These are phyloP conservation scores for Scalopus aquaticus DNA, from an alignment of 2,113 vertebrate species.

Conservation along the genomic window DNA sequence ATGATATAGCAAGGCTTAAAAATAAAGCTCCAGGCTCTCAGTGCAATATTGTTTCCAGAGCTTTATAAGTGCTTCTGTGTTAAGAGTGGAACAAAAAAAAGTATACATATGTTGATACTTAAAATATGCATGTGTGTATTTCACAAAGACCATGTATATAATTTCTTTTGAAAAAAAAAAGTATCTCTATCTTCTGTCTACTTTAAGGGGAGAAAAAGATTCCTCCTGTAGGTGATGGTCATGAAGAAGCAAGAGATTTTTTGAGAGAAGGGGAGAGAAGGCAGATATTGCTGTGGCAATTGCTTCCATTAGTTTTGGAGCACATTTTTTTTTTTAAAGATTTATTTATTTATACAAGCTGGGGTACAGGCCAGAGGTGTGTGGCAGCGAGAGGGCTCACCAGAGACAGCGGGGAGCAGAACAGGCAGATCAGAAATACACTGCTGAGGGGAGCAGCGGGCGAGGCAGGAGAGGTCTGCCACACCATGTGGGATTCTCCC, in stretches of 20 bases:
- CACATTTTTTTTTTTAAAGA: too few species aligned
- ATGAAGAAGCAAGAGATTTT: not conserved
- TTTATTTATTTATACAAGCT: too few species aligned
- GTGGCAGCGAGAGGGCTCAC: too few species aligned
- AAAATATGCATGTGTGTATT: not conserved
- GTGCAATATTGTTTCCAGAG: not conserved
- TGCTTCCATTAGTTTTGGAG: not conserved
- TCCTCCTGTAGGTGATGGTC: fast-evolving
- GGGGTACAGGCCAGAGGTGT: too few species aligned
- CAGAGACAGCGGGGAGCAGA: too few species aligned
- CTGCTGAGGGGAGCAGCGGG: too few species aligned
- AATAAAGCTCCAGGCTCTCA: not conserved
- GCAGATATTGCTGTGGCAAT: not conserved
- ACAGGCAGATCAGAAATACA: too few species aligned
- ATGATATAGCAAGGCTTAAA: not conserved
- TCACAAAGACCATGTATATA: not conserved
- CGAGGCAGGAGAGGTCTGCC: too few species aligned
- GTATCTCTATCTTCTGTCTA: not conserved
- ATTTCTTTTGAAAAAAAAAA: not conserved
- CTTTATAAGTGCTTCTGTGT: not conserved
- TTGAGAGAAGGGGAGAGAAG: not conserved
- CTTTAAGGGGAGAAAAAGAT: not conserved
- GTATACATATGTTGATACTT: not conserved
- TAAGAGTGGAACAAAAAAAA: not conserved
- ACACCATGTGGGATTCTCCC: too few species aligned